Conservation (phyloP, 2,888 invertebrate species). For the Ormyrus labotus region DNA sequence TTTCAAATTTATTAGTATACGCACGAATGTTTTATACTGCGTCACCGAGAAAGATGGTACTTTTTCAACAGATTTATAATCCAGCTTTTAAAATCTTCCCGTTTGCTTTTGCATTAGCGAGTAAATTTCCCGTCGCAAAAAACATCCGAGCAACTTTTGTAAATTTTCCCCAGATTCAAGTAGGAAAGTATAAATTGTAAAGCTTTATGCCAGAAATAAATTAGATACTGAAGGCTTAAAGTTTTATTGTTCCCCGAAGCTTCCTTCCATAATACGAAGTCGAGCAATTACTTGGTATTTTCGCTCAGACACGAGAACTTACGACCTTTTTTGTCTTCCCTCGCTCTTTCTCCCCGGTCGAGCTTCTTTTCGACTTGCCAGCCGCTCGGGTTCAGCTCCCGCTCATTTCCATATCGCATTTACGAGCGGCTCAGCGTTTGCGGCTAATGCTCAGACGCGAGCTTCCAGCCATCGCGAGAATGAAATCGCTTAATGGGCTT, state of each 20-base stretch:
- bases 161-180: neutral
- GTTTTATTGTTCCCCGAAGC: neutral
- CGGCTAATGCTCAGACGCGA: conserved; percentile 1
- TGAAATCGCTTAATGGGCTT: conserved; percentile 39
- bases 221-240: neutral
- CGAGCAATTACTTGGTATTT: too few species aligned
- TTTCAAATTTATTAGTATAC: too few species aligned
- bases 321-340: neutral
- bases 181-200: neutral
- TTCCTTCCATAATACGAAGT: neutral
- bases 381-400: neutral
- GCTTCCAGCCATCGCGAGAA: conserved; percentile 24
- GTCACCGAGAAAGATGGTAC: too few species aligned
- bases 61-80: too few species aligned
- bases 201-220: neutral
- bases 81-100: too few species aligned
- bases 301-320: too few species aligned
- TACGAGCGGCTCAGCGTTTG: conserved; percentile 25
- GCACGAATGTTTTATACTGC: too few species aligned
- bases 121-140: neutral
- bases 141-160: neutral
- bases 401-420: conserved; percentile 44
- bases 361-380: neutral
- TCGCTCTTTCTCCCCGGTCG: neutral
- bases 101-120: too few species aligned